These are phyloP conservation scores for Pseudanteris insignis DNA, from an alignment of 2,888 invertebrate species.

Conservation along the genomic window DNA sequence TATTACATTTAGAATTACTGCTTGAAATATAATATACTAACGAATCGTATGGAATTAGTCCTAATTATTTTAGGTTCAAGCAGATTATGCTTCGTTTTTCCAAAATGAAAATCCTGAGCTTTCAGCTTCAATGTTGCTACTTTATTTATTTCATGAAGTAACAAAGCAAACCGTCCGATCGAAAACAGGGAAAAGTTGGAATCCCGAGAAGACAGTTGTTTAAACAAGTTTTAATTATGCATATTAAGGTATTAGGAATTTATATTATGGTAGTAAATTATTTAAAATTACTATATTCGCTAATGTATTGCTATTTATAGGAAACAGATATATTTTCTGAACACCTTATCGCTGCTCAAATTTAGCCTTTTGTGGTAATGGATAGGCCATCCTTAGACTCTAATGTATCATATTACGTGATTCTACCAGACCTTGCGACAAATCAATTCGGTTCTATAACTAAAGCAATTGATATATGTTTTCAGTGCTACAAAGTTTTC, in stretches of 20 bases:
- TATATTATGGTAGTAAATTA: not conserved
- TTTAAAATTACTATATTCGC: not conserved
- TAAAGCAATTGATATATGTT: slow-evolving; percentile 32
- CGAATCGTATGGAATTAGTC: too few species aligned
- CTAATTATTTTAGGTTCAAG: too few species aligned
- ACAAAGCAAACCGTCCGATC: slow-evolving; percentile 14
- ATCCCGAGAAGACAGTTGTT: slow-evolving; percentile 15
- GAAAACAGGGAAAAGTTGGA: slow-evolving; percentile 19
- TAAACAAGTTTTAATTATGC: slow-evolving; percentile 9
- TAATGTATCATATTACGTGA: slow-evolving; percentile 25
- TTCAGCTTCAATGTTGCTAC: slow-evolving; percentile 10
- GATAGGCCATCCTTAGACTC: slow-evolving; percentile 27
- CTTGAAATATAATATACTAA: too few species aligned
- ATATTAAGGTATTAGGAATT: slow-evolving; percentile 5
- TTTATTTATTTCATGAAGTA: slow-evolving; percentile 13
- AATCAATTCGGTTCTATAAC: slow-evolving; percentile 16
- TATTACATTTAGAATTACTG: too few species aligned
- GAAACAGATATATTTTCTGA: slow-evolving; percentile 19
- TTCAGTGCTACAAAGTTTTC: slow-evolving; percentile 32
- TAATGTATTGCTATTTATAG: slow-evolving; percentile 12
- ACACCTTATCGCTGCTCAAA: slow-evolving; percentile 2
- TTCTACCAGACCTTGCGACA: slow-evolving; percentile 8
- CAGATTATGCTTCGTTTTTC: too few species aligned
- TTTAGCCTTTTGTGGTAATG: slow-evolving; percentile 29
- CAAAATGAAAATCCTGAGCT: slow-evolving; percentile 5